These are phyloP conservation scores for Dryobotodes eremita DNA, from an alignment of 2,888 invertebrate genomes.

Conservation along the genomic window DNA sequence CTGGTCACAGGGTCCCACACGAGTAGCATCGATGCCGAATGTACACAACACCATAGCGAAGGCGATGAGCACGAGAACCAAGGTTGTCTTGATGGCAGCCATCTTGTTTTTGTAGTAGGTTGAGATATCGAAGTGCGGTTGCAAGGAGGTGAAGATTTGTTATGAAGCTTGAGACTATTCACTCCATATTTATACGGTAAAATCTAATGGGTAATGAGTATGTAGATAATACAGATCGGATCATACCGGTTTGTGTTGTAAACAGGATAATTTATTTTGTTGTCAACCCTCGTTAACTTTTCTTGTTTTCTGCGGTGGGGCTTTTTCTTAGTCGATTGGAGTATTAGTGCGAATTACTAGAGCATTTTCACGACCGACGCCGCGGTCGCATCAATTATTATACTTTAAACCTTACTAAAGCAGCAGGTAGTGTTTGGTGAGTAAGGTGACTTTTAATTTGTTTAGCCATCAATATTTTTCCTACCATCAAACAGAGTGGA, in stretches of 20 bases:
- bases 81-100: slow-evolving; percentile 42
- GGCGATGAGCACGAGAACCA: slow-evolving; percentile 42
- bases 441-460: background rate
- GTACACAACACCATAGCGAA: slow-evolving; percentile 36
- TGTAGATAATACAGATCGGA: slow-evolving; percentile 3
- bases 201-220: background rate
- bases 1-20: slow-evolving; percentile 35
- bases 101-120: slow-evolving; percentile 23
- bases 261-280: slow-evolving; percentile 23
- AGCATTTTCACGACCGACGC: background rate
- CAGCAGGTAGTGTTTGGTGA: background rate
- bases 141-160: slow-evolving; percentile 36
- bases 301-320: background rate
- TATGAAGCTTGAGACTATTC: slow-evolving; percentile 19
- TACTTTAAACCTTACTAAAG: no score
- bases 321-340: background rate
- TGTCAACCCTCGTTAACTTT: background rate
- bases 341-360: background rate
- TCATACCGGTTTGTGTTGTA: slow-evolving; percentile 6
- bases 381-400: background rate
- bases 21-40: slow-evolving; percentile 31
- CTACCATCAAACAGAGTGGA: background rate
- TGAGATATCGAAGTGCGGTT: slow-evolving; percentile 5
- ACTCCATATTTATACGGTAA: slow-evolving; percentile 37
- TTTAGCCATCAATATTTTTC: background rate